Evolutionary conservation across 2,797 vertebrate genomes (phyloP).

Genomic region (Paramormyrops hopkinsi): DNA sequence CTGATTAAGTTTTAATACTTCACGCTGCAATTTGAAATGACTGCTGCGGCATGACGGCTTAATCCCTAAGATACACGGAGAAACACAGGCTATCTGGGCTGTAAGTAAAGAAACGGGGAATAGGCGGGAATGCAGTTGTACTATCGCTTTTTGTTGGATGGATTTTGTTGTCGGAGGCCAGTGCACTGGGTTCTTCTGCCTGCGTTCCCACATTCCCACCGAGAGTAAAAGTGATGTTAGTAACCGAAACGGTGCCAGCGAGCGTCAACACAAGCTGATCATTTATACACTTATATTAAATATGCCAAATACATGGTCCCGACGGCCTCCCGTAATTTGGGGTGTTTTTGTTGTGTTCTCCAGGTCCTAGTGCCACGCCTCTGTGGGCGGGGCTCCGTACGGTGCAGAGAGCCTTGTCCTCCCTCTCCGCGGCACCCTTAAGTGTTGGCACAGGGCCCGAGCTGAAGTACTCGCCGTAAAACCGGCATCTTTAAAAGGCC

Average conservation of each 20-base stretch:
- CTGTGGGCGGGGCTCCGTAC: not conserved
- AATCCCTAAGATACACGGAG: not conserved
- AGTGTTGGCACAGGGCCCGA: not conserved
- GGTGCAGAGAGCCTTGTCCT: not conserved
- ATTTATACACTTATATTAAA: not conserved
- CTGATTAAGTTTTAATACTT: constrained; percentile 16
- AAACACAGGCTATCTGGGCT: not conserved
- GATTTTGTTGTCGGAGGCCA: not conserved
- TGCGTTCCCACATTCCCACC: not conserved
- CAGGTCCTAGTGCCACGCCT: not conserved
- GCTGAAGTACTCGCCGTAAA: not conserved
- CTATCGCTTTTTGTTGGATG: not conserved
- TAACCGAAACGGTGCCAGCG: not conserved
- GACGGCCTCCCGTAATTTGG: not conserved
- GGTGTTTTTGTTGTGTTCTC: not conserved
- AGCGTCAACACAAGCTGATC: not conserved
- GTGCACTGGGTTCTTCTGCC: not conserved
- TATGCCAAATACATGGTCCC: not conserved
- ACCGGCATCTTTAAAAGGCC: not conserved
- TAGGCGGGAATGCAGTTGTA: not conserved
- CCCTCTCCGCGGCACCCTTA: not conserved
- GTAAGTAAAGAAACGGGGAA: not conserved
- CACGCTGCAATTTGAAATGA: not conserved
- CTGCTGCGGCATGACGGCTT: not conserved
- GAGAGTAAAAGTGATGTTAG: not conserved